phyloP scores from a whole-genome alignment of 2,797 vertebrate genomes.

The Cynopterus sphinx region DNA sequence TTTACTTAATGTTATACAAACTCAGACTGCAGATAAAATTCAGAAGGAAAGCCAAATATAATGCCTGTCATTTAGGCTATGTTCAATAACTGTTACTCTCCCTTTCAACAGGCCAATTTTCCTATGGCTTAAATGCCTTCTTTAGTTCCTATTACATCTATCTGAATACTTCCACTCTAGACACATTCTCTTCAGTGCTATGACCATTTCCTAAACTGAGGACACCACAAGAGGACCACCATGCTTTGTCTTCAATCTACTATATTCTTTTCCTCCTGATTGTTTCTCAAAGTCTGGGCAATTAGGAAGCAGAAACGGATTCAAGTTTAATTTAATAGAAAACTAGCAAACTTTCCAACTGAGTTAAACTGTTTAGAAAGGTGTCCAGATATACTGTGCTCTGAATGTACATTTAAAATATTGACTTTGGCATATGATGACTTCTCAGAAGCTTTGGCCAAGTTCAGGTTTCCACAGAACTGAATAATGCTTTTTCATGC shows the following conservation, averaged over 20 bases:
- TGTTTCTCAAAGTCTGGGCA: neutral
- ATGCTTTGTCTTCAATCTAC: neutral
- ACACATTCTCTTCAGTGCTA: neutral
- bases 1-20: neutral
- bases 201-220: neutral
- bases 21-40: neutral
- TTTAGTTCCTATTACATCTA: neutral
- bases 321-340: neutral
- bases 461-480: neutral
- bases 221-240: neutral
- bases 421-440: neutral
- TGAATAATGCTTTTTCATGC: neutral
- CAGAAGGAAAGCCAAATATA: neutral
- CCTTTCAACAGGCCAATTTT: neutral
- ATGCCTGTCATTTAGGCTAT: neutral
- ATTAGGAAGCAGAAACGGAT: slow-evolving; percentile 1
- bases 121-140: neutral
- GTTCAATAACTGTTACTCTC: neutral
- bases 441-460: neutral
- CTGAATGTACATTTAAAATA: slow-evolving; percentile 36
- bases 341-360: neutral
- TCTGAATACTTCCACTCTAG: neutral
- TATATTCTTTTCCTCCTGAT: neutral
- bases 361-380: slow-evolving; percentile 23
- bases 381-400: neutral